Base-by-base conservation (phyloP, 2,797 vertebrate genomes). In the Melanotaenia pygmaea region DNA sequence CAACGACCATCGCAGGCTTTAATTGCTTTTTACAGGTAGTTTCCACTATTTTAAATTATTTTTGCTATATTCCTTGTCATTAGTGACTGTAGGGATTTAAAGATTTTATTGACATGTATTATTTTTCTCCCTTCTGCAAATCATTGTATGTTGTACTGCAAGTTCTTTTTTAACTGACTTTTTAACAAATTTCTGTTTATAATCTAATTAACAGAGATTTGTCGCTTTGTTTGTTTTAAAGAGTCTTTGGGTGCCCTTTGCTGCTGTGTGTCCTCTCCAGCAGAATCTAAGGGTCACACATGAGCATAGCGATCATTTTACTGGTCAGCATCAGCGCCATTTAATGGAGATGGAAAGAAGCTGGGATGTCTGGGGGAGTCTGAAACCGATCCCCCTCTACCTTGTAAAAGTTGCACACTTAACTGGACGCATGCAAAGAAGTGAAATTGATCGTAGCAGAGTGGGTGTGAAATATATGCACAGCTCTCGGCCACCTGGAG, bases 321-420 rank as follows among this genome's bases (percentile, higher is more conserved):
- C 85, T 82, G 86, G 79, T 89, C 84, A 75, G 70, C 85, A 77
- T 85, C 83, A 59, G 74, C 72, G 80, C 75, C 57, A 3, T 83
- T 89, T 79, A 81, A 85, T 58, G 58, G 78, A 71, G 72, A 82
- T 56, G 83, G 86, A 84, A 74, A 85, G 82, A 83, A 66, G 83
- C 77, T 90, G 83, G 77, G 78, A 74, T 84, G 81, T 88, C 71
- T 73, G 82, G 65, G 80, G 74, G 84, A 80, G 86, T 79, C 68
- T 86, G 88, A 91, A 92, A 90, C 70, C 3, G 84, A 92, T 88
- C 89, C 82, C 1, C 60, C 45, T 64, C 77, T 70, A 53, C 56
- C 92, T 89, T 88, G 85, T 93, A 87, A 93, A 93, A 89, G 89
- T 85, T 89, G 72, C 84, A 85, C 87, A 84, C 82, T 88, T 78